Conservation (phyloP, 1,140 invertebrate genomes). For the Chlorops oryzae region DNA sequence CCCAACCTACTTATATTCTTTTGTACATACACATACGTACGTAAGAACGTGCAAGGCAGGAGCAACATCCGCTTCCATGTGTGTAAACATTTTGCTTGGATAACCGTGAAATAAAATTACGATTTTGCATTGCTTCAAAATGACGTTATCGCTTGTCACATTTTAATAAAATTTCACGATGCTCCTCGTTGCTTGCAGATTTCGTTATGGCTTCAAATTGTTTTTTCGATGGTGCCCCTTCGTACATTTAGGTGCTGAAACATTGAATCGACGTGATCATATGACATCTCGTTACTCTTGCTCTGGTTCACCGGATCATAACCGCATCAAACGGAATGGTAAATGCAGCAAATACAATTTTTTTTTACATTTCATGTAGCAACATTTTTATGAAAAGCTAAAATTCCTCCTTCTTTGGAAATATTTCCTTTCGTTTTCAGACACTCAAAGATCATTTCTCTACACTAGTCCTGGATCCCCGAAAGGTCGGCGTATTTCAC, state of each 20-base stretch:
- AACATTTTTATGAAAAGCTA: background rate
- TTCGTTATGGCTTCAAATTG: constrained; percentile 79
- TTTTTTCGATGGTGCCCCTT: constrained; percentile 79
- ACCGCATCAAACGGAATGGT: constrained; percentile 67
- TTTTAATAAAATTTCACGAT: background rate
- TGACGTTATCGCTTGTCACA: background rate
- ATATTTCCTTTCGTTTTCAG: constrained; percentile 23
- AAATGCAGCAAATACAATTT: constrained; percentile 25
- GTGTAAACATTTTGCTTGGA: background rate
- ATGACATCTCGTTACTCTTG: constrained; percentile 64
- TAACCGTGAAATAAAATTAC: background rate
- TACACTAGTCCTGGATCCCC: constrained; percentile 44
- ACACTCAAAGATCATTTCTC: constrained; percentile 47
- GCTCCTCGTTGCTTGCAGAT: constrained; percentile 53
- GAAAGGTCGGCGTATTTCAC: constrained; percentile 41
- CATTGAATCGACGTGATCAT: constrained; percentile 59
- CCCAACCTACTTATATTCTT: too few relatives aligned
- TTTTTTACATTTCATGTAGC: background rate
- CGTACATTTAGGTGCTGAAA: constrained; percentile 60
- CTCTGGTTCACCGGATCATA: constrained; percentile 65
- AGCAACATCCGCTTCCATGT: too few relatives aligned
- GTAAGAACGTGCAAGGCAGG: too few relatives aligned
- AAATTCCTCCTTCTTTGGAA: constrained; percentile 11
- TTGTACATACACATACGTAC: too few relatives aligned
- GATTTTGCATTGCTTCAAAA: background rate